These are phyloP conservation scores for Lucilia cuprina DNA, from an alignment of 1,140 invertebrate species.

Conservation along the genomic window DNA sequence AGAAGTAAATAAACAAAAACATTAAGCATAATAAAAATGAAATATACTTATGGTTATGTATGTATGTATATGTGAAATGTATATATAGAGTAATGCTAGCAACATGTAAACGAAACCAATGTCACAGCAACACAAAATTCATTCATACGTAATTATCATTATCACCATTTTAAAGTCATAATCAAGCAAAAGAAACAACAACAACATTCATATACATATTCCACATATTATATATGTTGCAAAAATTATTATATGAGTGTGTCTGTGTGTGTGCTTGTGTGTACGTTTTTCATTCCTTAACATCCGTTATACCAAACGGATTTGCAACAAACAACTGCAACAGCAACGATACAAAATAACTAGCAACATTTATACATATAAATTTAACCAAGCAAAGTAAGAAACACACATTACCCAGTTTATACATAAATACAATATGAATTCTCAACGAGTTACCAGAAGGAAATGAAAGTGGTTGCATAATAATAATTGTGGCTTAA, in stretches of 20 bases:
- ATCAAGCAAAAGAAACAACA: neutral
- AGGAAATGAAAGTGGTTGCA: slow-evolving; percentile 14
- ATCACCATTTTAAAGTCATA: neutral
- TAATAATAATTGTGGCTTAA: slow-evolving; percentile 17
- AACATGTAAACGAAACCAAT: neutral
- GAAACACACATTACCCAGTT: neutral
- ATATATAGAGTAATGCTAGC: neutral
- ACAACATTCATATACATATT: neutral
- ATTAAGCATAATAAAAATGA: no score
- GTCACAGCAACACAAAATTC: neutral
- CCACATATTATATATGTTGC: neutral
- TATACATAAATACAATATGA: neutral
- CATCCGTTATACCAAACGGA: slow-evolving; percentile 12
- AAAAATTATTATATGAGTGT: neutral
- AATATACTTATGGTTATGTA: no score
- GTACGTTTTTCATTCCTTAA: neutral
- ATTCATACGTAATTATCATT: slow-evolving; percentile 10
- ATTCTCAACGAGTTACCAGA: neutral
- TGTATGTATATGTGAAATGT: no score
- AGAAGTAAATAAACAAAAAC: neutral
- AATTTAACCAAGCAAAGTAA: neutral
- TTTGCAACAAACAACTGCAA: neutral
- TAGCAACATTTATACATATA: neutral
- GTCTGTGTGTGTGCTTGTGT: neutral
- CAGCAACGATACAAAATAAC: slow-evolving; percentile 23